These are phyloP conservation scores for Eupithecia subfuscata DNA, from an alignment of 2,888 invertebrate species.

Conservation along the genomic window DNA sequence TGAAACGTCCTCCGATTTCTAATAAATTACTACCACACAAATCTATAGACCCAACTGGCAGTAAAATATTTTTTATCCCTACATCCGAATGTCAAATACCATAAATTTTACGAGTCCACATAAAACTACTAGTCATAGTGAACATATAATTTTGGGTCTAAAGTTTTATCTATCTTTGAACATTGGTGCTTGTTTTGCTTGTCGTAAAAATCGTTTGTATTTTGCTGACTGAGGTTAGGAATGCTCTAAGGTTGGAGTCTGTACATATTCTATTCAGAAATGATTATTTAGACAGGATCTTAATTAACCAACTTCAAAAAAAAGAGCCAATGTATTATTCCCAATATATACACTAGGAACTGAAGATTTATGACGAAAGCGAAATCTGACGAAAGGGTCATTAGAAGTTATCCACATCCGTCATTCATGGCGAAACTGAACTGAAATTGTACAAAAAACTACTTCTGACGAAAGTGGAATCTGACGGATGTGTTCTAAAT, in stretches of 20 bases:
- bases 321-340: too few relatives aligned
- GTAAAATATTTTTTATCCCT: constrained; percentile 44
- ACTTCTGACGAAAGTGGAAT: too few relatives aligned
- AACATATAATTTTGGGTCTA: constrained; percentile 41
- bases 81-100: constrained; percentile 46
- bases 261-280: background rate
- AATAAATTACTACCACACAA: constrained; percentile 25
- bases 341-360: too few relatives aligned
- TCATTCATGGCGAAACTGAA: too few relatives aligned
- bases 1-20: constrained; percentile 20
- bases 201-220: background rate
- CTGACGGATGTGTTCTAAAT: too few relatives aligned
- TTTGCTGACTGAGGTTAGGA: background rate
- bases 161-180: constrained; percentile 28
- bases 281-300: background rate
- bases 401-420: too few relatives aligned
- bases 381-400: too few relatives aligned
- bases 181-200: constrained; percentile 16
- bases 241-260: background rate
- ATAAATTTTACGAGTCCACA: constrained; percentile 43
- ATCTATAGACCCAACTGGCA: constrained; percentile 37
- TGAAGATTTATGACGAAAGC: too few relatives aligned
- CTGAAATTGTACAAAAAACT: too few relatives aligned
- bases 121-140: constrained; percentile 45
- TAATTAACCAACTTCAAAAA: background rate